Percentiles rank a stretch among this genome's conserved stretches.
Conservation (phyloP, 2,113 vertebrate species). For the Cololabis saira region DNA sequence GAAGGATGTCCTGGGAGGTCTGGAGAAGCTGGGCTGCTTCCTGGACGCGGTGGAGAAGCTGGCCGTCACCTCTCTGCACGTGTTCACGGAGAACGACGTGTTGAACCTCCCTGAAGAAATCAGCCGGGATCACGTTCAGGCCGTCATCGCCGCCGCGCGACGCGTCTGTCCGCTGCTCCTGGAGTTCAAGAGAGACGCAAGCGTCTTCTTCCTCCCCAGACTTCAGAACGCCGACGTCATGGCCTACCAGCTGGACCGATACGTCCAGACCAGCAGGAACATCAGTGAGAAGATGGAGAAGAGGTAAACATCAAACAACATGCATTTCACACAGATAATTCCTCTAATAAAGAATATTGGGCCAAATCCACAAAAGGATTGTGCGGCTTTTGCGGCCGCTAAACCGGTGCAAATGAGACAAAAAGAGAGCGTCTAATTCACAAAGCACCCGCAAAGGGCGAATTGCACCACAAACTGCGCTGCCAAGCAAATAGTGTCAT, state of each 20-base stretch:
- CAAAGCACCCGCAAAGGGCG: too few relatives aligned
- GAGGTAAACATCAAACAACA: constrained; percentile 33
- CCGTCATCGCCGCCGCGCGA: constrained; percentile 48
- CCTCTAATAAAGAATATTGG: rapidly evolving
- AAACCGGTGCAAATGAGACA: too few relatives aligned
- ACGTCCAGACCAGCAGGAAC: constrained; percentile 55
- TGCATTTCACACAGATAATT: too few relatives aligned
- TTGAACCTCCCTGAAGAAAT: constrained; percentile 40
- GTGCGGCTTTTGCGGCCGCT: too few relatives aligned
- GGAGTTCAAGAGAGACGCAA: constrained; percentile 68
- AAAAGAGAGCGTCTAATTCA: too few relatives aligned
- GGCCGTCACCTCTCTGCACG: constrained; percentile 71
- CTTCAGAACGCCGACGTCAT: constrained; percentile 68
- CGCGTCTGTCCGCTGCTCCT: constrained; percentile 63
- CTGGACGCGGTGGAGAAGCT: constrained; percentile 79
- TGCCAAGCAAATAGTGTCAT: too few relatives aligned
- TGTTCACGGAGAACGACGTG: constrained; percentile 59
- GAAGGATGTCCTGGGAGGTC: constrained; percentile 45
- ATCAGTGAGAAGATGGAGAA: constrained; percentile 63
- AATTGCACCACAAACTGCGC: too few relatives aligned
- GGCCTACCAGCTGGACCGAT: constrained; percentile 68
- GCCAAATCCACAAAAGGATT: too few relatives aligned
- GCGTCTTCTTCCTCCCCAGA: constrained; percentile 64
- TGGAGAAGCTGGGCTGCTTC: constrained; percentile 67
- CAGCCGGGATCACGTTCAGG: constrained; percentile 33